Base-by-base conservation (phyloP, 2,888 invertebrate species). In the Acrobasis repandana region DNA sequence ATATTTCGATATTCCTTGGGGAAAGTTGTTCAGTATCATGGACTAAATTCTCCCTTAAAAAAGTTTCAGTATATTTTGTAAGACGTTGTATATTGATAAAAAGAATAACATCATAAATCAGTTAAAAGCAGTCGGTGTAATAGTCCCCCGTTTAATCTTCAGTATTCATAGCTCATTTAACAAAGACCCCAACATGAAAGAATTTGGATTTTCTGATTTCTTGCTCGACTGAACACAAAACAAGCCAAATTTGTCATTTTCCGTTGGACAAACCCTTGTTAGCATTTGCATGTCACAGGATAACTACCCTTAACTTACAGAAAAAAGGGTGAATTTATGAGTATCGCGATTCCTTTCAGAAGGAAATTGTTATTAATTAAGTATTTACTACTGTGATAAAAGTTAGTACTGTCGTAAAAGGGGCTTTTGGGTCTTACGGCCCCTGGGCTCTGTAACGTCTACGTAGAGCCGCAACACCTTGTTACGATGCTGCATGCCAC, bases 191-290 rank as follows among this genome's bases (percentile, higher is more conserved):
- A 66, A 65, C 72, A 72, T 67, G 63, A 76, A 75, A 71, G 71
- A 69, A 68, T 74, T 74, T 74, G 66, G 69, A 74, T 76, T 75
- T 73, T 74, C 69, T 70, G 75, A 75, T 77, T 76, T 76, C 67
- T 67, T 70, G 69, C 72, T 63, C 65, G 72, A 75, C 64, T 70
- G 73, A 72, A 64, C 76, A 67, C 70, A 73, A 73, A 72, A 75
- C 71, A 76, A 80, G 75, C 50, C 48, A 63, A 61, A 71, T 73
- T 74, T 68, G 67, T 70, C 70, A 65, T 69, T 71, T 66, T 67
- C 70, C 66, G 10, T 48, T 9, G 33, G 36, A 58, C 18, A n/a
- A 34, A 20, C 36, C 49, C 58, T 49, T 49, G 58, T 49, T 58
- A 58, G 49, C 38, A 49, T 48, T 58, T 58, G 36, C 38, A 57